Evolutionary conservation across 2,797 vertebrate genomes (phyloP).

Genomic region (Enteromius fasciolatus): DNA sequence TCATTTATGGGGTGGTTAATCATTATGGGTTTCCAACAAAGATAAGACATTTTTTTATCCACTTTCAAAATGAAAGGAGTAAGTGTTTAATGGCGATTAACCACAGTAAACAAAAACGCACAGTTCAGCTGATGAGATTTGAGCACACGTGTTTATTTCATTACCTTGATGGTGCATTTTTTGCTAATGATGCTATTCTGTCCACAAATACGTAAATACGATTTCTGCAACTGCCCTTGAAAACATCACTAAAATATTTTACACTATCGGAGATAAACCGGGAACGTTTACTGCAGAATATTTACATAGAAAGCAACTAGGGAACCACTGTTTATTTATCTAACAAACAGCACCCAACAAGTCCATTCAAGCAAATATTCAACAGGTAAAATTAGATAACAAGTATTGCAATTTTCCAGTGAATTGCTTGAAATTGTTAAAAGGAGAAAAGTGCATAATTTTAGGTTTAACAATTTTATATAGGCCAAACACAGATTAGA

Average conservation of each 20-base stretch:
- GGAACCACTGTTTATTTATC: not conserved
- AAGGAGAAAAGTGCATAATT: not conserved
- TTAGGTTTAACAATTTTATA: not conserved
- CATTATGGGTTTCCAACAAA: not conserved
- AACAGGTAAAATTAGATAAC: not conserved
- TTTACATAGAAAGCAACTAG: not conserved
- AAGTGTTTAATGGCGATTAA: slow-evolving; percentile 7
- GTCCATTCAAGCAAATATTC: not conserved
- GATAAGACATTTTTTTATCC: not conserved
- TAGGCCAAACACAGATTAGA: not conserved
- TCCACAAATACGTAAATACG: not conserved
- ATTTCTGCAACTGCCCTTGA: too few species aligned
- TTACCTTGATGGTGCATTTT: slow-evolving; percentile 9
- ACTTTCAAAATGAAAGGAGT: slow-evolving; percentile 5
- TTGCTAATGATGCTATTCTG: not conserved
- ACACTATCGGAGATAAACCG: not conserved
- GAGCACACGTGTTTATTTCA: not conserved
- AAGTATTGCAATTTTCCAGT: too few species aligned
- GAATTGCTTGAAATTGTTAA: too few species aligned
- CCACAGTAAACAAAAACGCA: not conserved
- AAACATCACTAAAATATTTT: not conserved
- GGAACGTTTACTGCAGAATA: not conserved
- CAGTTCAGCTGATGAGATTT: slow-evolving; percentile 6
- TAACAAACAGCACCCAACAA: not conserved
- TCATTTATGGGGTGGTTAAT: not conserved